Evolutionary conservation across 2,113 vertebrate genomes (phyloP).

Genomic region (Pedetes capensis): DNA sequence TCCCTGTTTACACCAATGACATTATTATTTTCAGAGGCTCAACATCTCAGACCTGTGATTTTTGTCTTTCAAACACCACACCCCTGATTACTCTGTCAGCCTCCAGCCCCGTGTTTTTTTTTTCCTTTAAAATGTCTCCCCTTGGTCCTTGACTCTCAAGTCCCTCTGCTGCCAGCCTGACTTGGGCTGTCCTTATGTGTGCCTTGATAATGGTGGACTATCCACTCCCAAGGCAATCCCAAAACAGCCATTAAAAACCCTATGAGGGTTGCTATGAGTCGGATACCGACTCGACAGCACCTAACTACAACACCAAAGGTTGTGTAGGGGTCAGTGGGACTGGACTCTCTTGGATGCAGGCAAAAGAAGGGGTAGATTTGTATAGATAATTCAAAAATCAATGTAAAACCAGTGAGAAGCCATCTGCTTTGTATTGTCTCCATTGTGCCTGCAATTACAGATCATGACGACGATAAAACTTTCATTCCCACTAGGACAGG

Average conservation of each 20-base stretch:
- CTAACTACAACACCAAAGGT: too few species aligned
- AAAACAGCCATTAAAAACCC: too few species aligned
- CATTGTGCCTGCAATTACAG: background rate
- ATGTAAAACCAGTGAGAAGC: background rate
- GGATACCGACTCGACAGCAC: too few species aligned
- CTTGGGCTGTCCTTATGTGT: background rate
- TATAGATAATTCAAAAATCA: conserved; percentile 5
- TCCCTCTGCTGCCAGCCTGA: too few species aligned
- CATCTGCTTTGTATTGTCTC: background rate
- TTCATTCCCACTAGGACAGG: background rate
- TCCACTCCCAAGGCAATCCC: too few species aligned
- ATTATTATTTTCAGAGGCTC: background rate
- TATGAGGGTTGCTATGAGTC: too few species aligned
- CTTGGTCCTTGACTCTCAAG: background rate
- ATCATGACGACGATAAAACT: background rate
- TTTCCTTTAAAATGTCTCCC: background rate
- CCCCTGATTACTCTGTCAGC: background rate
- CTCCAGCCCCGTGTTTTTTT: background rate
- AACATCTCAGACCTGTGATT: background rate
- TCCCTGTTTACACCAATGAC: background rate
- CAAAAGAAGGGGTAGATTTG: rapidly evolving
- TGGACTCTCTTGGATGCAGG: background rate
- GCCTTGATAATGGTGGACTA: background rate
- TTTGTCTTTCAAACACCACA: too few species aligned
- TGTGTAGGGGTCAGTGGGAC: background rate